Evolutionary conservation across 2,797 vertebrate genomes (phyloP).

Genomic region (Eidolon dupreanum): DNA sequence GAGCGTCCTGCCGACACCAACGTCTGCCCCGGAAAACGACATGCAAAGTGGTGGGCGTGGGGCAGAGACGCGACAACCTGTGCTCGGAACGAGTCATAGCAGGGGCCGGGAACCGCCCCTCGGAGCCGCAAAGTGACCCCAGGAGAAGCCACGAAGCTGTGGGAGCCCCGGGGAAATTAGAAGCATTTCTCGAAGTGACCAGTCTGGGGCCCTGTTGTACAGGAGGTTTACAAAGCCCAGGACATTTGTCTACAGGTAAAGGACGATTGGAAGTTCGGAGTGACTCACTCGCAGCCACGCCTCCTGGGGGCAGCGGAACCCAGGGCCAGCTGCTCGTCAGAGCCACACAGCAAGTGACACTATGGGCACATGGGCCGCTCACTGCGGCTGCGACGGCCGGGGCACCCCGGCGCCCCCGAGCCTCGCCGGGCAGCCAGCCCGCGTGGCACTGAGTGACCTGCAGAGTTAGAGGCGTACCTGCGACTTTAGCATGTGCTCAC

Average conservation of each 20-base stretch:
- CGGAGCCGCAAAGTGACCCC: neutral
- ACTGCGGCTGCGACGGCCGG: neutral
- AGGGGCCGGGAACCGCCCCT: fast-evolving
- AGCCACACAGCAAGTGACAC: fast-evolving
- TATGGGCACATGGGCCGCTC: neutral
- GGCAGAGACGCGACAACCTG: neutral
- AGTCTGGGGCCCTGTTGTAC: neutral
- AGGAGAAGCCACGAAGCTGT: neutral
- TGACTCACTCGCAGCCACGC: neutral
- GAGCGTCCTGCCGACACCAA: neutral
- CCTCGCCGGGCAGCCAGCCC: fast-evolving
- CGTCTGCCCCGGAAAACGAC: neutral
- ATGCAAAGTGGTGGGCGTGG: no score
- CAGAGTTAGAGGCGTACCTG: neutral
- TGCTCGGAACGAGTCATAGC: no score
- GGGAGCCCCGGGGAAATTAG: no score
- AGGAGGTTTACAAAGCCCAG: neutral
- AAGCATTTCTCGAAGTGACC: neutral
- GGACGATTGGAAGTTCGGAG: neutral
- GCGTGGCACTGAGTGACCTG: neutral
- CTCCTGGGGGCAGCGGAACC: neutral
- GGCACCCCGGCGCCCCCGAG: neutral
- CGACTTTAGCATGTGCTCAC: no score
- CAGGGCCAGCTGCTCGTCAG: neutral
- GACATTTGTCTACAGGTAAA: neutral